Evolutionary conservation across 2,888 invertebrate species (phyloP).

Genomic region (Tigriopus californicus): DNA sequence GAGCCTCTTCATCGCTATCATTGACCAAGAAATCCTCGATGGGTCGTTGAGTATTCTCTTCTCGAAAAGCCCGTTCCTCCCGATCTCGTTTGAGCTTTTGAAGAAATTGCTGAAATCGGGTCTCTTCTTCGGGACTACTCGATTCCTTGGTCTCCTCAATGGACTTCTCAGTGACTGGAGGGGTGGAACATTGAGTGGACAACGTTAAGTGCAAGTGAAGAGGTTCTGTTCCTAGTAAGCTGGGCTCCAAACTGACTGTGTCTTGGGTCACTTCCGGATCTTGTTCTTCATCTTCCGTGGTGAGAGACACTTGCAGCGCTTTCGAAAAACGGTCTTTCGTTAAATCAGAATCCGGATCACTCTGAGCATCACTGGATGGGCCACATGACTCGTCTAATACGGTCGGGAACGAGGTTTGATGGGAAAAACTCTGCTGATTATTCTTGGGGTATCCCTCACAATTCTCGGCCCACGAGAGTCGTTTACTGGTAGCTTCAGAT

Average conservation of each 20-base stretch:
- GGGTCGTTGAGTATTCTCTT: not conserved
- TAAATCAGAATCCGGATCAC: no score
- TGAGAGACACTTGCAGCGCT: no score
- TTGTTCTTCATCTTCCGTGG: not conserved
- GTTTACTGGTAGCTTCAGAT: slow-evolving; percentile 1
- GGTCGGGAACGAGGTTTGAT: not conserved
- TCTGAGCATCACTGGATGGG: not conserved
- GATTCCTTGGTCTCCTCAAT: not conserved
- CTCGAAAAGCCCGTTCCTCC: not conserved
- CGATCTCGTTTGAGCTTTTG: not conserved
- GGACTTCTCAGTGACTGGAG: not conserved
- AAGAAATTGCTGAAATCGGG: not conserved
- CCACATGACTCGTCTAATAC: not conserved
- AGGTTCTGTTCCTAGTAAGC: not conserved
- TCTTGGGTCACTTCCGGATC: not conserved
- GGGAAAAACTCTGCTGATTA: not conserved
- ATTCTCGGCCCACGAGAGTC: no score
- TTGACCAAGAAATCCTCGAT: not conserved
- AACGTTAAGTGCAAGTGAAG: not conserved
- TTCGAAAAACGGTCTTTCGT: no score
- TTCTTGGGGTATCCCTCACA: not conserved
- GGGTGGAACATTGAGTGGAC: not conserved
- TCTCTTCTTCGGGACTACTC: not conserved
- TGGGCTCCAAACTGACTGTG: not conserved
- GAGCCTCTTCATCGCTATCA: not conserved